A percentile compares a stretch with the other conserved stretches of the same genome.
Evolutionary conservation across 2,797 vertebrate species (phyloP).

Genomic region (Alfaro cultratus): DNA sequence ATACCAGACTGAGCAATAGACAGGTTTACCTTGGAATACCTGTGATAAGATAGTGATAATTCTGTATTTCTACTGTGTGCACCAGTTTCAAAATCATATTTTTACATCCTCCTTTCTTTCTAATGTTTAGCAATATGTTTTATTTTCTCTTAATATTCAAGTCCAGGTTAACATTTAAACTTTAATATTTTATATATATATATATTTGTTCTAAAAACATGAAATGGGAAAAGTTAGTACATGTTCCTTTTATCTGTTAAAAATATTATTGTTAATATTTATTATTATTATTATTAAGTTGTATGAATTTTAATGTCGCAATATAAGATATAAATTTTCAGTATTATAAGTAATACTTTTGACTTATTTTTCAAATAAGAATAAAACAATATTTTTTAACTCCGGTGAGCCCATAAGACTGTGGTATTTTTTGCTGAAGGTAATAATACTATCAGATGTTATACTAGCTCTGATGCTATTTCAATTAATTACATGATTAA

Average conservation of each 20-base stretch:
- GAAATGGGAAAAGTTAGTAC: background rate
- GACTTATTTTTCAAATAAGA: background rate
- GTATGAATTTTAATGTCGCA: background rate
- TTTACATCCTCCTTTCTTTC: background rate
- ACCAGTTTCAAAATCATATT: background rate
- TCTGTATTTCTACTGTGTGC: background rate
- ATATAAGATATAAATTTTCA: background rate
- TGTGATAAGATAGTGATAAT: background rate
- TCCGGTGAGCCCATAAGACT: background rate
- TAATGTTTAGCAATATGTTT: background rate
- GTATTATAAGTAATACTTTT: background rate
- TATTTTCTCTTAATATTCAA: background rate
- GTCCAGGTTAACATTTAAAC: background rate
- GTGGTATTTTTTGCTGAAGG: background rate
- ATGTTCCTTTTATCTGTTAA: background rate
- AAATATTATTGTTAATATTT: background rate
- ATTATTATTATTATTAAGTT: background rate
- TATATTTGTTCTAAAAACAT: background rate
- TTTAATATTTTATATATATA: too few relatives aligned
- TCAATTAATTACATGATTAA: slow-evolving; percentile 39
- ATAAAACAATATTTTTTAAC: background rate
- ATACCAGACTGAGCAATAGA: background rate
- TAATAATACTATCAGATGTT: background rate
- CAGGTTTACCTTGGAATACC: background rate
- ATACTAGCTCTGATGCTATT: background rate